These are phyloP conservation scores for Callorhinus ursinus DNA, from an alignment of 2,113 vertebrate species.

Conservation along the genomic window DNA sequence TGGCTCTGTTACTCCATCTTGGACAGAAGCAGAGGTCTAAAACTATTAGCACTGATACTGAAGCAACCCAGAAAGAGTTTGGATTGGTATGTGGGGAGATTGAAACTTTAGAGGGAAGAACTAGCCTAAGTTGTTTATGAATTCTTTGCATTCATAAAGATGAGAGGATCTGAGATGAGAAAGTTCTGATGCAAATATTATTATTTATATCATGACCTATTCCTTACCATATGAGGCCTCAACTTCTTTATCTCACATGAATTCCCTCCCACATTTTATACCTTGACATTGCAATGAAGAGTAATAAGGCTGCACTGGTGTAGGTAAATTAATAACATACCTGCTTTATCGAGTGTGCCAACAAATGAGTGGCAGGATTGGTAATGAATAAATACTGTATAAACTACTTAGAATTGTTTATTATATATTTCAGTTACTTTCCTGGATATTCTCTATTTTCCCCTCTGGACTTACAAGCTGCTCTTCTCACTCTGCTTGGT, in stretches of 20 bases:
- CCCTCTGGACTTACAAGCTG: not conserved
- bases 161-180: not conserved
- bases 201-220: not conserved
- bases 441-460: not conserved
- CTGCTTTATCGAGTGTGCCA: not conserved
- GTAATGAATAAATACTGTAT: not conserved
- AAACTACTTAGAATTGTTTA: not conserved
- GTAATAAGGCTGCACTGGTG: not conserved
- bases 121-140: not conserved
- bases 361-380: not conserved
- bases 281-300: not conserved
- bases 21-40: not conserved
- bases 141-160: not conserved
- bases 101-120: not conserved
- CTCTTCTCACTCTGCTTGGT: not conserved
- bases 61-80: not conserved
- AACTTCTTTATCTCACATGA: not conserved
- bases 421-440: not conserved
- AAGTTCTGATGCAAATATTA: not conserved
- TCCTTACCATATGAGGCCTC: not conserved
- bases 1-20: not conserved
- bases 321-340: not conserved
- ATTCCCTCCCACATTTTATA: not conserved
- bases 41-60: not conserved
- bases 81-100: no score